Evolutionary conservation across 2,888 invertebrate genomes (phyloP).

Genomic region (Tenthredo mesomela): DNA sequence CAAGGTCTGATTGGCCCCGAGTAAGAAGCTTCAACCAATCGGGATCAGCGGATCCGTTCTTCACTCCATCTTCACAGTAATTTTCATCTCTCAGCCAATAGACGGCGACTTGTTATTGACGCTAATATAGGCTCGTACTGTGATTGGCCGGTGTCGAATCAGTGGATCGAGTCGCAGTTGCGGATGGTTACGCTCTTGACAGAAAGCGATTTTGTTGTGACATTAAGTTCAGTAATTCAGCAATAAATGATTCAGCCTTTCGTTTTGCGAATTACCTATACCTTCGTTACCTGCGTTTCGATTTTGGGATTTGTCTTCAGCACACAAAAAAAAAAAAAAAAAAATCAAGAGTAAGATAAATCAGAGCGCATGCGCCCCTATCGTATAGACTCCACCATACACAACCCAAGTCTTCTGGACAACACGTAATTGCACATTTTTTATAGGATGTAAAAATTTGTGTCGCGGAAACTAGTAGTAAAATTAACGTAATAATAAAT

Average conservation of each 20-base stretch:
- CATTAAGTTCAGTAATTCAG: not conserved
- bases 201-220: constrained; percentile 22
- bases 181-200: not conserved
- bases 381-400: constrained; percentile 27
- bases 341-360: not conserved
- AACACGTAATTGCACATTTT: constrained; percentile 34
- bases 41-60: not conserved
- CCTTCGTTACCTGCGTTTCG: not conserved
- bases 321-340: not conserved
- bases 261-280: not conserved
- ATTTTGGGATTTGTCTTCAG: not conserved
- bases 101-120: not conserved
- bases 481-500: not conserved
- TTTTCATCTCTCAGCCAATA: constrained; percentile 23
- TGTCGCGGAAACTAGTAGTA: not conserved
- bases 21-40: not conserved
- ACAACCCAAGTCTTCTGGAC: constrained; percentile 45
- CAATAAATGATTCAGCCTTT: not conserved
- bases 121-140: not conserved
- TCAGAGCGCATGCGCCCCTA: constrained; percentile 25
- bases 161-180: constrained; percentile 5
- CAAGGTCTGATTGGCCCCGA: not conserved
- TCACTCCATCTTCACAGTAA: constrained; percentile 24
- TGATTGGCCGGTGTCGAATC: constrained; percentile 18
- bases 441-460: constrained; percentile 19